Conservation (phyloP, 2,888 invertebrate genomes). For the Scaptomyza reducta region DNA sequence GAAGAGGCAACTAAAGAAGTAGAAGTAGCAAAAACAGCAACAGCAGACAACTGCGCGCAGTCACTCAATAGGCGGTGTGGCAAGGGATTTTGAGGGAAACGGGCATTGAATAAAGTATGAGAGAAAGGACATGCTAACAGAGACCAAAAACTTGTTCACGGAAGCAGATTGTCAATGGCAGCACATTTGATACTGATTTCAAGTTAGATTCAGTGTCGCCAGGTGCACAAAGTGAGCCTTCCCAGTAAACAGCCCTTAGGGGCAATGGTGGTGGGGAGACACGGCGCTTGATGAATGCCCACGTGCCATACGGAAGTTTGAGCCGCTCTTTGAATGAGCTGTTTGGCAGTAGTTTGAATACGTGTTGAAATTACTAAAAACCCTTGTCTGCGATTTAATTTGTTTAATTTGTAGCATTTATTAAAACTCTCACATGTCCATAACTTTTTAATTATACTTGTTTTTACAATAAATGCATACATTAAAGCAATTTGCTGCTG, state of each 20-base stretch:
- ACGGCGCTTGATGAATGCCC: conserved; percentile 31
- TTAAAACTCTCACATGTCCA: conserved; percentile 52
- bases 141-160: conserved; percentile 54
- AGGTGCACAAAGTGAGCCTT: conserved; percentile 5
- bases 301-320: conserved; percentile 58
- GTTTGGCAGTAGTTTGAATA: conserved; percentile 37
- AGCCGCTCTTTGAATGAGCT: conserved; percentile 26
- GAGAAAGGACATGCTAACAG: conserved; percentile 16
- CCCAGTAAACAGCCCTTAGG: conserved; percentile 20
- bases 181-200: conserved; percentile 61
- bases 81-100: conserved; percentile 1
- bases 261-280: neutral
- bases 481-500: conserved; percentile 31
- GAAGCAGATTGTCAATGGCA: conserved; percentile 73
- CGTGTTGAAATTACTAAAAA: conserved; percentile 40
- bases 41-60: conserved; percentile 20
- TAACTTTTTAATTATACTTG: conserved; percentile 41
- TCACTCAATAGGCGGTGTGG: conserved; percentile 2
- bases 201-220: conserved; percentile 59
- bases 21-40: conserved; percentile 32
- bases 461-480: conserved; percentile 1
- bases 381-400: conserved; percentile 51
- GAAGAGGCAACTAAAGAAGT: conserved; percentile 35
- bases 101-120: conserved; percentile 12
- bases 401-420: conserved; percentile 62